Evolutionary conservation across 2,113 vertebrate genomes (phyloP).

Genomic region (Passerina amoena): DNA sequence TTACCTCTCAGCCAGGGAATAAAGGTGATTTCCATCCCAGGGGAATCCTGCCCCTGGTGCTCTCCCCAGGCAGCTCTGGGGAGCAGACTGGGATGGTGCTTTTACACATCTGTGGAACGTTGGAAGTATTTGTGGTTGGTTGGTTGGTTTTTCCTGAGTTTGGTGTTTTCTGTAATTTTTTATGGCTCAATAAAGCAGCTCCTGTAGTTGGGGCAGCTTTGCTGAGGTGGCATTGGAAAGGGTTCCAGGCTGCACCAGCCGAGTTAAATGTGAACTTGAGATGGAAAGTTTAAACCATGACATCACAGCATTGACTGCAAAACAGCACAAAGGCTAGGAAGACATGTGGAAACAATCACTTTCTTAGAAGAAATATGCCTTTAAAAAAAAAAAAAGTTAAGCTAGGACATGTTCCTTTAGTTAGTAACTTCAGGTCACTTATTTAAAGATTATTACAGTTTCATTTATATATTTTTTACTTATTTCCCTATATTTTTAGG

Average conservation of each 20-base stretch:
- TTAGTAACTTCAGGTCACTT: conserved; percentile 54
- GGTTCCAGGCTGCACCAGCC: not conserved
- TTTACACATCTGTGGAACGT: not conserved
- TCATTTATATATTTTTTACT: conserved; percentile 44
- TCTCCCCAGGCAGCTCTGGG: not conserved
- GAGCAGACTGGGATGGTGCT: not conserved
- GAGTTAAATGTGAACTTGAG: not conserved
- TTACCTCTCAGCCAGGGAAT: not conserved
- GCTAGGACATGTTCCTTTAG: conserved; percentile 32
- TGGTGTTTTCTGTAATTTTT: not conserved
- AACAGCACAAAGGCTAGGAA: not conserved
- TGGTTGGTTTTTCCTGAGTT: not conserved
- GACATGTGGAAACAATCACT: conserved; percentile 58
- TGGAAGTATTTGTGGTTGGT: not conserved
- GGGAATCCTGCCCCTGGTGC: not conserved
- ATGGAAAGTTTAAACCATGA: conserved; percentile 39
- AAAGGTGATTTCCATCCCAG: not conserved
- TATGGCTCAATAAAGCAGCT: not conserved
- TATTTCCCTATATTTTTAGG: conserved; percentile 37
- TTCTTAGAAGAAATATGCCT: not conserved
- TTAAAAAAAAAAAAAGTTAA: not conserved
- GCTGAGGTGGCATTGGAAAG: conserved; percentile 6
- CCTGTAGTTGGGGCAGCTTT: not conserved
- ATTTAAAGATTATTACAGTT: conserved; percentile 34
- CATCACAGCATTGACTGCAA: not conserved